Evolutionary conservation across 2,113 vertebrate genomes (phyloP), one percentile per base, ranked within the genome.

Genomic region (Rhinoptilus africanus): DNA sequence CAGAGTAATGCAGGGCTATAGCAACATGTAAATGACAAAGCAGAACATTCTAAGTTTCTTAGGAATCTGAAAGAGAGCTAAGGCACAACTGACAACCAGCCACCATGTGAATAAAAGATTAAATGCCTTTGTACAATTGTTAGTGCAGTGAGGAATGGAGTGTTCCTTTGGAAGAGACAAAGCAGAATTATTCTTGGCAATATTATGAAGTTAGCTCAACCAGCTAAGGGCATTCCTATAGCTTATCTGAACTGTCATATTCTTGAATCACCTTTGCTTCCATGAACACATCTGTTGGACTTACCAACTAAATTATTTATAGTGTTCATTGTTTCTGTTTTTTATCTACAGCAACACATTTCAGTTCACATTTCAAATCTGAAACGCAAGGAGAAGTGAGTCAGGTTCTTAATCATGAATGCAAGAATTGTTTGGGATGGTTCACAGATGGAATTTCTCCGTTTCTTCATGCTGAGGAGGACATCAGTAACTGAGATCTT

Each of bases 261-360:
- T 64, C 80, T 71, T 84, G 48, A 64, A 54, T 74, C 76, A 89
- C 89, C 89, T 95, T 74, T 89, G 76, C 63, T 86, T 91, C 37
- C 76, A 41, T 62, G 59, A 88, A 66, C 59, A 95, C 92, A 90
- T 77, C 67, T 63, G 9, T 50, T 37, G 68, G 76, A 94, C 71
- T 67, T 75, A 54, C 37, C 66, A 78, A 7, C 26, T 93, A 89
- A 78, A 75, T 59, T 59, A 92, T 93, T 93, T 89, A 64, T 24
- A 15, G 13, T 0, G 4, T 39, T 85, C 66, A 64, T 89, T 93
- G 66, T 92, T 91, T 11, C 22, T 88, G 63, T 83, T 96, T 89
- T 81, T 74, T 92, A 93, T 92, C 75, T 84, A 20, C 79, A 89
- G 80, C 23, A 56, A 62, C 75, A 92, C 63, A 84, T 93, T 96